These are phyloP conservation scores for Chorisops tibialis DNA, from an alignment of 2,888 invertebrate genomes.

Conservation along the genomic window DNA sequence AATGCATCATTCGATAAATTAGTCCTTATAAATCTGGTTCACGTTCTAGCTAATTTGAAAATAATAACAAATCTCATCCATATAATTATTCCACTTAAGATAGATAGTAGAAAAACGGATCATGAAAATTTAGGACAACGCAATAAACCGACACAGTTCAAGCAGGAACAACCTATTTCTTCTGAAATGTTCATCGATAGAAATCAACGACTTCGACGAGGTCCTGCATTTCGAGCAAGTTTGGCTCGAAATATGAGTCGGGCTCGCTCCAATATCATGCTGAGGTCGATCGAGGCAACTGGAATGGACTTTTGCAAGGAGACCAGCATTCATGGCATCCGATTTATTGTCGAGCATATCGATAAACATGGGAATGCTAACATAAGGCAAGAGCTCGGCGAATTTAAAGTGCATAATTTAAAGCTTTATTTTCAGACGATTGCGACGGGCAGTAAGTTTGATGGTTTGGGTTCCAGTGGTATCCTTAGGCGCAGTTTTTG, in stretches of 20 bases:
- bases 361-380: constrained; percentile 31
- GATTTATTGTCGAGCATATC: constrained; percentile 36
- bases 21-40: too few species aligned
- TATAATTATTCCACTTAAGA: too few species aligned
- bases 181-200: constrained; percentile 14
- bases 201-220: background rate
- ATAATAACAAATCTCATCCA: too few species aligned
- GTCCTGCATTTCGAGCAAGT: background rate
- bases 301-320: constrained; percentile 36
- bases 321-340: constrained; percentile 38
- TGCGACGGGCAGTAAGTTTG: constrained; percentile 22
- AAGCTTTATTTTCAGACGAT: background rate
- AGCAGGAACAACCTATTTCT: too few species aligned
- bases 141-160: too few species aligned
- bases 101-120: too few species aligned
- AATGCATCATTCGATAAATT: too few species aligned
- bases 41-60: too few species aligned
- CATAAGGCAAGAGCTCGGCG: too few species aligned
- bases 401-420: constrained; percentile 25
- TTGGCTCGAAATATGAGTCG: background rate
- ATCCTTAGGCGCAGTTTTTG: constrained; percentile 35
- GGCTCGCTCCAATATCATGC: constrained; percentile 17
- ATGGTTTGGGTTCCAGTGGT: constrained; percentile 36
- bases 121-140: too few species aligned
- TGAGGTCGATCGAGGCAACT: constrained; percentile 22